phyloP scores from a whole-genome alignment of 2,113 vertebrate genomes.

The Rhabdomys dilectus region DNA sequence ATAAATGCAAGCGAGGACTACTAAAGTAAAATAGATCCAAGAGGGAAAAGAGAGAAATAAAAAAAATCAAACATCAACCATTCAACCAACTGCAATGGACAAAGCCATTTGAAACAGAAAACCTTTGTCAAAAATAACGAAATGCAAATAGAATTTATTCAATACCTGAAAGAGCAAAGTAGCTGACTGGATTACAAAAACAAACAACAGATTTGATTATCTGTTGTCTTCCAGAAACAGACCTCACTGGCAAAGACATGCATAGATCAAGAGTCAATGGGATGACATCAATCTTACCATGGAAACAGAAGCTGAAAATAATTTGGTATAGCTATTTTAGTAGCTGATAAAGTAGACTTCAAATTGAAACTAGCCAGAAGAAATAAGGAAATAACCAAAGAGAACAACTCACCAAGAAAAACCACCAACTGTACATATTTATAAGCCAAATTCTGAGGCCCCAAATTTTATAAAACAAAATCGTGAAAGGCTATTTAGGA shows the following conservation, averaged over 20 bases:
- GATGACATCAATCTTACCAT: neutral
- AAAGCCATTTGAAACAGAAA: neutral
- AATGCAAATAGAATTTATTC: neutral
- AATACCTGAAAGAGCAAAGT: neutral
- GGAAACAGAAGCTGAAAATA: neutral
- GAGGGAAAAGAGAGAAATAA: neutral
- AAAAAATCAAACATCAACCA: neutral
- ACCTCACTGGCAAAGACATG: neutral
- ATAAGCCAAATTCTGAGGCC: neutral
- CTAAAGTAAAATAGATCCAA: neutral
- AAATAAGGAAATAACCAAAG: neutral
- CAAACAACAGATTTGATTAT: neutral
- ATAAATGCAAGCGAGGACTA: neutral
- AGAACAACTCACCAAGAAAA: neutral
- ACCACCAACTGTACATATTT: neutral
- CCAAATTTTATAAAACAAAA: neutral
- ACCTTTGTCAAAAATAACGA: neutral
- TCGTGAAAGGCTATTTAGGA: neutral
- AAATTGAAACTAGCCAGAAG: neutral
- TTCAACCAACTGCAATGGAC: neutral
- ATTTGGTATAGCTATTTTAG: neutral
- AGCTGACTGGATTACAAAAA: neutral
- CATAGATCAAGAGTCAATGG: neutral
- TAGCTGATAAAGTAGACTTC: neutral
- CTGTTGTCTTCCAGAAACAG: neutral